Base-by-base conservation (phyloP, 2,113 vertebrate genomes). In the Rhegmatorhina hoffmannsi region DNA sequence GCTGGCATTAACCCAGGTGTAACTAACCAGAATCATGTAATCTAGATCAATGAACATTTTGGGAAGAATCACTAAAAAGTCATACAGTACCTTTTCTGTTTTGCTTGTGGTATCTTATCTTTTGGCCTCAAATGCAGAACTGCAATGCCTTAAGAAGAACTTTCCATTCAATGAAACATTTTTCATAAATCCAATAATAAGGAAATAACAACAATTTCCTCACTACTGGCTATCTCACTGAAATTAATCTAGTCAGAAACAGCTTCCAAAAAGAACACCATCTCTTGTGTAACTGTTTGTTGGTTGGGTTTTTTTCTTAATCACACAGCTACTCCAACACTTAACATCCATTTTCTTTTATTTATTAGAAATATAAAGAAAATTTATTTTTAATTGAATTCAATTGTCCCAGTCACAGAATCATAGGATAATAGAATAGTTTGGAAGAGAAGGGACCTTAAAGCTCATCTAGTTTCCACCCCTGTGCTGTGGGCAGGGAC, bases 21-120 rank as follows among this genome's bases (percentile, higher is more conserved):
- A 97, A 97, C 96, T 92, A 91, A 91, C 56, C 84, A 94, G 40
- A 63, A 95, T 75, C 33, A 10, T n/a, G n/a, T 94, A 91, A 95
- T 90, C 31, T 78, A 89, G 34, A 52, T 90, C 64, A 75, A 21
- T 92, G 66, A 89, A 68, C n/a, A 70, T 93, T 95, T 92, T 87
- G 34, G 29, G 46, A 95, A 96, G 43, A 53, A 40, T 90, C 17
- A 29, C 53, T 76, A 56, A 73, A 72, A 80, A 34, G 31, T 43
- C 17, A 36, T 33, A 53, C 6, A 43, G 11, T n/a, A 47, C 56
- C 5, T 84, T 29, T 88, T 73, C 20, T 90, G 18, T 70, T 93
- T 84, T 74, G 67, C 55, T 67, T 76, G 29, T 62, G 36, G 29
- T 63, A 72, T 94, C 78, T 75, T 84, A 64, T 74, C 18, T 87